Base-by-base conservation (phyloP, 2,888 invertebrate species). In the Sussaba pulchella region DNA sequence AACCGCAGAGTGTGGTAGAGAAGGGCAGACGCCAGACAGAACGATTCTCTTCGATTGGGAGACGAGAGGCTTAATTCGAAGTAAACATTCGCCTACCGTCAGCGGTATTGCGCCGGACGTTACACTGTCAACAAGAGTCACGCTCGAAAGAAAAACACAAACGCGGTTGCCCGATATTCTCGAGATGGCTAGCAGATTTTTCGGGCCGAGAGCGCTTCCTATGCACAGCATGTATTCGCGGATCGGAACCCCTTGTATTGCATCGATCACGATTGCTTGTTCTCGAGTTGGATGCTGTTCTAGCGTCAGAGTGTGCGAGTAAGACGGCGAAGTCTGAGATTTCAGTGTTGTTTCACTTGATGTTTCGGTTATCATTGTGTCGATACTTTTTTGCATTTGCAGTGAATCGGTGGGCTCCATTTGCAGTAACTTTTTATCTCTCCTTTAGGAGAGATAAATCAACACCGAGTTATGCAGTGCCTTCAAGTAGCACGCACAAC, bases 1-100 rank as follows among this genome's bases (percentile, higher is more conserved):
- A 10, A 71, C 36, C 31, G 43, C 26, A 17, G 43, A 10, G 21
- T 71, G 71, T 24, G 71, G 71, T 4, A 67, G 50, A 52, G 67
- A 67, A 19, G 67, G 67, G 39, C 67, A 67, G 9, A 67, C 67
- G 12, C 67, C 52, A 54, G 54, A 67, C 5, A 67, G 36, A n/a
- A 67, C 67, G 3, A 67, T 47, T 67, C 67, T 67, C 52, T 67
- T 67, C 10, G 54, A 52, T 67, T 67, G 67, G 4, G 67, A 67
- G 52, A 67, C 67, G 41, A 67, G 67, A 50, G 52, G 67, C 39
- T 21, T 50, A 41, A 67, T 67, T 10, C 24, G 19, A 9, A 57
- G 57, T 17, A 10, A 12, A 17, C 3, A 12, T 31, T 67, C 14
- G 6, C n/a, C 66, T n/a, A 66, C 47, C 31, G 36, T 47, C 2